These are phyloP conservation scores for Tinea semifulvella DNA, from an alignment of 2,888 invertebrate species.

Conservation along the genomic window DNA sequence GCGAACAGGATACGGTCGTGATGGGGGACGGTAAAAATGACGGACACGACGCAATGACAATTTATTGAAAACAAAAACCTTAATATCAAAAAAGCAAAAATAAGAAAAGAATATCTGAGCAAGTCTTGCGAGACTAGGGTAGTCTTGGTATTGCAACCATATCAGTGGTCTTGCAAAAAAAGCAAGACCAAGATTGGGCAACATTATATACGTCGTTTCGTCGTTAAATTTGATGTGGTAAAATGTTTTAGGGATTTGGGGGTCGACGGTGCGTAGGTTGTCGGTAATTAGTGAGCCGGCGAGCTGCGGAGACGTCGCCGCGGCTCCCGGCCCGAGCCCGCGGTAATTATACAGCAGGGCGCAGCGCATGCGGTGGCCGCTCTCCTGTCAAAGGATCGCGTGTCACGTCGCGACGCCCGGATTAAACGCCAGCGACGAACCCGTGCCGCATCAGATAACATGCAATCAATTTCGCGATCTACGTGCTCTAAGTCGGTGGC, in stretches of 20 bases:
- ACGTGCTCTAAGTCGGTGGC: conserved; percentile 62
- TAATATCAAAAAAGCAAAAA: no score
- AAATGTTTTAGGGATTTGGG: background rate
- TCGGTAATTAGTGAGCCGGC: conserved; percentile 10
- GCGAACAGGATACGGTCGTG: no score
- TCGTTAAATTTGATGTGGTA: background rate
- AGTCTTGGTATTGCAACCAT: no score
- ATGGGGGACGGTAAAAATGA: no score
- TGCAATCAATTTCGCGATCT: conserved; percentile 67
- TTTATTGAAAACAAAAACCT: no score
- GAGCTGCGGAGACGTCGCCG: conserved; percentile 51
- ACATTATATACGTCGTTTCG: no score
- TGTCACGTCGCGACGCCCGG: conserved; percentile 53
- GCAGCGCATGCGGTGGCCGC: conserved; percentile 46
- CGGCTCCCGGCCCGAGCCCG: conserved; percentile 44
- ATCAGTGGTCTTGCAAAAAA: no score
- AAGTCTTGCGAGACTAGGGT: no score
- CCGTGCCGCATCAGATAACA: conserved; percentile 64
- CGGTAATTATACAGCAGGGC: conserved; percentile 52
- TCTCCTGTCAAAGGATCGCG: conserved; percentile 64
- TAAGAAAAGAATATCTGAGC: no score
- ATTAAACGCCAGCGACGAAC: conserved; percentile 64
- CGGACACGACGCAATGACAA: no score
- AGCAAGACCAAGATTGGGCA: no score
- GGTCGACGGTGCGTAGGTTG: conserved; percentile 6